Evolutionary conservation across 2,113 vertebrate genomes (phyloP).

Genomic region (Raphicerus campestris): DNA sequence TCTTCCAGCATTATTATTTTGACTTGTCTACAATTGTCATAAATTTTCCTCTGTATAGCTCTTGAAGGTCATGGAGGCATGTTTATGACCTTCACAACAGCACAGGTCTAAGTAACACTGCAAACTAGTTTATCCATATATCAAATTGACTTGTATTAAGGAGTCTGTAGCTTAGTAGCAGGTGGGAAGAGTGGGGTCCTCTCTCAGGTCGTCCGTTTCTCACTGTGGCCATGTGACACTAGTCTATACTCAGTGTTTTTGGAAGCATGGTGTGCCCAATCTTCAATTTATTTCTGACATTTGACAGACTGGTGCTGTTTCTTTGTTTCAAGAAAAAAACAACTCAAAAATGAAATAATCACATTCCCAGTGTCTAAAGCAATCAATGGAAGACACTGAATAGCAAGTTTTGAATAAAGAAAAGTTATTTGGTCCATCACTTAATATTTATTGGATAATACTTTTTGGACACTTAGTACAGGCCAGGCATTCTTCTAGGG

Average conservation of each 20-base stretch:
- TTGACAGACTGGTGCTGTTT: neutral
- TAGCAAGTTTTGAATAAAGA: neutral
- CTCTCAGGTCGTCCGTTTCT: neutral
- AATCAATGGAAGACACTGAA: neutral
- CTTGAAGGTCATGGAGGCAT: neutral
- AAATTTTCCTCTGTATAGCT: neutral
- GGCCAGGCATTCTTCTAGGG: neutral
- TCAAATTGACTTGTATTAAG: neutral
- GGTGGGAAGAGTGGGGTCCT: neutral
- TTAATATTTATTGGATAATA: neutral
- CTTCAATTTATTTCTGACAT: constrained; percentile 2
- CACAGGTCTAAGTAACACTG: neutral
- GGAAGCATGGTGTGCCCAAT: neutral
- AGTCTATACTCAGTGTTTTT: neutral
- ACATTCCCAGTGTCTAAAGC: neutral
- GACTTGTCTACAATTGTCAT: neutral
- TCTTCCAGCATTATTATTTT: neutral
- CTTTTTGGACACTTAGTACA: neutral
- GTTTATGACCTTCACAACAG: neutral
- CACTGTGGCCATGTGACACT: neutral
- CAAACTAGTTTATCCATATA: neutral
- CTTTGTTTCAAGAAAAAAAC: neutral
- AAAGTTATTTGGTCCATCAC: neutral
- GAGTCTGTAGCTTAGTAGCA: neutral
- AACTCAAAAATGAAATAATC: neutral